A percentile compares a stretch with the other conserved stretches of the same genome.
Conservation (phyloP, 2,797 vertebrate genomes). For the Melanotaenia maccullochi region DNA sequence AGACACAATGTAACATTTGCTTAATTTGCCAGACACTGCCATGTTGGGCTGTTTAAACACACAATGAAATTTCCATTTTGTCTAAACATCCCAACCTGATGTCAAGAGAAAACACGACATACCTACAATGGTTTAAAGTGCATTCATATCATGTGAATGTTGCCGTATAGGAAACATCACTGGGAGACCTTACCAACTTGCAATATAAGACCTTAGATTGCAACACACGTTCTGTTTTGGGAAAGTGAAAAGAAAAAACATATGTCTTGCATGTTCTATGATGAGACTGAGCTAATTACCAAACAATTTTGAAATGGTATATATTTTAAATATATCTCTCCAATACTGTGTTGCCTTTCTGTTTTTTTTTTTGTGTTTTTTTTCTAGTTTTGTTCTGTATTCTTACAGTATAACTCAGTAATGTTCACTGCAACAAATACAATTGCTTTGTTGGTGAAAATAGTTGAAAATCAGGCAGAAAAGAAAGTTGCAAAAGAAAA, state of each 20-base stretch:
- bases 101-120: neutral
- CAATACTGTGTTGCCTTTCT: neutral
- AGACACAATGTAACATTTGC: conserved; percentile 46
- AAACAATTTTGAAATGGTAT: neutral
- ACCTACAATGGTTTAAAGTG: neutral
- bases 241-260: neutral
- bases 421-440: conserved; percentile 11
- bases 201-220: neutral
- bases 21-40: conserved; percentile 52
- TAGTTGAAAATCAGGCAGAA: conserved; percentile 51
- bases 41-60: conserved; percentile 24
- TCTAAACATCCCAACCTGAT: conserved; percentile 9
- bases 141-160: neutral
- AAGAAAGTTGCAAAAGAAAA: conserved; percentile 39
- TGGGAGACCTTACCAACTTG: neutral
- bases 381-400: too few relatives aligned
- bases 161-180: neutral
- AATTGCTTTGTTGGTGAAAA: conserved; percentile 50
- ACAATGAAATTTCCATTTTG: conserved; percentile 20
- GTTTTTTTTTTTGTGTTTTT: neutral
- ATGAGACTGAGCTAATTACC: neutral
- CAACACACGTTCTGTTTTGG: neutral
- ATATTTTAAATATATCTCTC: conserved; percentile 16
- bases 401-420: too few relatives aligned
- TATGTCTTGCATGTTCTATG: neutral